Percentiles rank a stretch among this genome's conserved stretches.
Conservation (phyloP, 1,140 invertebrate genomes). For the Tetramorium alpestre region DNA sequence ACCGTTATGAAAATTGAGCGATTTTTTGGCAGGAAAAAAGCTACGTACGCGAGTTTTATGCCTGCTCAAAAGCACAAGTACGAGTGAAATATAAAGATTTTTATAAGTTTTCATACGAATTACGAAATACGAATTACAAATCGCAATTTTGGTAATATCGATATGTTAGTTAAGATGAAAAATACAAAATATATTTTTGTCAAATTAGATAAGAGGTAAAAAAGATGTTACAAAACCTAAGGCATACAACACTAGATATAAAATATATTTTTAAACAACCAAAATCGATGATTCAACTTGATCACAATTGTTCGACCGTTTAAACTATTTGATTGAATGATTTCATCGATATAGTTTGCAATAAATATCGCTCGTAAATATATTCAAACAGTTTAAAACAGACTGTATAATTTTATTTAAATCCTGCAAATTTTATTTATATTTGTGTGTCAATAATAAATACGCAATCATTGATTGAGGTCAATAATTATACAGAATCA, state of each 20-base stretch:
- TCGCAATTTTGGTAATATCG: background rate
- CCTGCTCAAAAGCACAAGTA: background rate
- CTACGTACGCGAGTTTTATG: background rate
- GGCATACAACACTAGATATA: background rate
- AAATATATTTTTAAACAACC: background rate
- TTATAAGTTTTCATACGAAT: background rate
- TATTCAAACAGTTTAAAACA: background rate
- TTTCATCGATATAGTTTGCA: background rate
- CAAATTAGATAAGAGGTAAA: background rate
- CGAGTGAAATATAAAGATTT: background rate
- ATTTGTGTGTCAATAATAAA: background rate
- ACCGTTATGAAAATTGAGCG: constrained; percentile 59
- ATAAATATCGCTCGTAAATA: constrained; percentile 34
- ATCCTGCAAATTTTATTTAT: constrained; percentile 13
- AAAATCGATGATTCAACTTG: background rate
- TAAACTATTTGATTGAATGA: background rate
- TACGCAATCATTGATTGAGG: constrained; percentile 64
- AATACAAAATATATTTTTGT: background rate
- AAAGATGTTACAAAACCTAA: background rate
- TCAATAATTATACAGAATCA: constrained; percentile 60
- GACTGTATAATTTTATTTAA: constrained; percentile 2
- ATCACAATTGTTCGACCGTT: background rate
- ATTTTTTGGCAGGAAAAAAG: constrained; percentile 39
- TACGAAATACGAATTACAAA: background rate
- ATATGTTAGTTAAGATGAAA: background rate